These are phyloP conservation scores for Callocephalon fimbriatum DNA, from an alignment of 2,113 vertebrate genomes.

Conservation along the genomic window DNA sequence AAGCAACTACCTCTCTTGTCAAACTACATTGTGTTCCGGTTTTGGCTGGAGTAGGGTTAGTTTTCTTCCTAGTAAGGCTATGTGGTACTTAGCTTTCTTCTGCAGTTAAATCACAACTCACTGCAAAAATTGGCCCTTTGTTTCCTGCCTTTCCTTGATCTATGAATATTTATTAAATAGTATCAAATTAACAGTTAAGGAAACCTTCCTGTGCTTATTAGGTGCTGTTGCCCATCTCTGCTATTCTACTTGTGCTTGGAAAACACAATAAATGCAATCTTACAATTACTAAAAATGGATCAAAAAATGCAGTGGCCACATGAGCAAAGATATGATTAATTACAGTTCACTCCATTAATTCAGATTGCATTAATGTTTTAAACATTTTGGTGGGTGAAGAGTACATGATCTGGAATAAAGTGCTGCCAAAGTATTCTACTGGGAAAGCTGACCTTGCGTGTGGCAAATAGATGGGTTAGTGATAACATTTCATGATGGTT, in stretches of 20 bases:
- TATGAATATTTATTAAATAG: not conserved
- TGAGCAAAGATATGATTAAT: not conserved
- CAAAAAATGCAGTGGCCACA: not conserved
- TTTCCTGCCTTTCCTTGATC: not conserved
- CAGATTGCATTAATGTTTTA: not conserved
- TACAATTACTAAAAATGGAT: not conserved
- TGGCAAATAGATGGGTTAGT: not conserved
- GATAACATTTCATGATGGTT: not conserved
- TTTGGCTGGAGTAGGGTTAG: not conserved
- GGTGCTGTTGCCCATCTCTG: not conserved
- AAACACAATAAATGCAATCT: not conserved
- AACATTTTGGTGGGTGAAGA: not conserved
- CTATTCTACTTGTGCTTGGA: not conserved
- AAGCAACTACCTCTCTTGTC: not conserved
- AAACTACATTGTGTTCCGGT: not conserved
- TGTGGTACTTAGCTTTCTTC: not conserved
- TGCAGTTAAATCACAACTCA: not conserved
- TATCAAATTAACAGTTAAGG: not conserved
- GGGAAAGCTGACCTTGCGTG: not conserved
- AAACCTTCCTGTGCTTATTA: not conserved
- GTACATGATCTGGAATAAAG: not conserved
- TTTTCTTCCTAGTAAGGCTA: not conserved
- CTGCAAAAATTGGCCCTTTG: not conserved
- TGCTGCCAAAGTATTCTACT: not conserved
- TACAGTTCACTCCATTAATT: not conserved